Evolutionary conservation across 2,888 invertebrate species (phyloP), one percentile per base, ranked within the genome.

Genomic region (Drosophila borborema): DNA sequence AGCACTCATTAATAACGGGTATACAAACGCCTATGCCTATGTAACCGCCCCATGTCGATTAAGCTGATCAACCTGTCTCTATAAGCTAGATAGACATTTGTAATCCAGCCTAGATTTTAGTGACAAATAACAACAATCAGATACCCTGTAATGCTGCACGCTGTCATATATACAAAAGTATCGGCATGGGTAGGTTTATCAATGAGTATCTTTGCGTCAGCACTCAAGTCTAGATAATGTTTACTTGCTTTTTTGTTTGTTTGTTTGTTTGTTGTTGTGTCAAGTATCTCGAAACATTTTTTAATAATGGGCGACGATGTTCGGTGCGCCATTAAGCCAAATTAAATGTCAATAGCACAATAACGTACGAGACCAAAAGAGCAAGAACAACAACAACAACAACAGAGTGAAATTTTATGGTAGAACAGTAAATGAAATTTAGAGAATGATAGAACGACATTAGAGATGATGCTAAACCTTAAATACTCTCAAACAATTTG

Each of bases 261-360:
- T 66, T 48, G 48, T 51, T 51, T 51, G 34, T 31, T 51, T 51
- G 51, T 51, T 36, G 34, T 51, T 51, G 34, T 51, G 54, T 54
- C 23, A 66, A 69, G 65, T 78, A 64, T 69, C 76, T 76, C 36
- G 31, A 51, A 59, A 77, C 59, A 72, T 31, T 69, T 68, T 66
- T 71, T 73, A 84, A 81, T 89, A 83, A 73, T 75, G 63, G 41
- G 41, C 58, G 48, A 71, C 64, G 53, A 54, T 81, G 76, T 71
- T 84, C 65, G 74, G 61, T 54, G 80, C 59, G 68, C 82, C 82
- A 89, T 89, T 89, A 89, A 60, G 71, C 70, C 80, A 80, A 85
- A 89, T 84, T 89, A 84, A 84, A 86, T 76, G 89, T 86, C 84
- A 84, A 84, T 89, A 86, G 64, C 56, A 67, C 45, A 53, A 53